These are phyloP conservation scores for Catamblyrhynchus diadema DNA, from an alignment of 2,797 vertebrate genomes.

Conservation along the genomic window DNA sequence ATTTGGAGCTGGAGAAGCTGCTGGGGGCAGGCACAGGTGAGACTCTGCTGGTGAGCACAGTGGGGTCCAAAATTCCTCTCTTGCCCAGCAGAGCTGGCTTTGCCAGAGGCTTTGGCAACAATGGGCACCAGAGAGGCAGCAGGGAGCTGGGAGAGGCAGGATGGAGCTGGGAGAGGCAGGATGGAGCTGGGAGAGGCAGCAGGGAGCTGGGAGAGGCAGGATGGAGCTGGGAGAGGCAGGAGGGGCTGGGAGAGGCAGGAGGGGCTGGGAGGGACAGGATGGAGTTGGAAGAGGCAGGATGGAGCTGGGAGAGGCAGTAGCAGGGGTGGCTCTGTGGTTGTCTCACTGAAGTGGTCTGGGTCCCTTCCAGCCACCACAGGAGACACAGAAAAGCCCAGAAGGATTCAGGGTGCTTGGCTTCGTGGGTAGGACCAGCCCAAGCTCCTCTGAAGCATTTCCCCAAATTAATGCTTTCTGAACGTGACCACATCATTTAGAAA, in stretches of 20 bases:
- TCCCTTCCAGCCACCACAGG: neutral
- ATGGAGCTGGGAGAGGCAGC: neutral
- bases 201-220: neutral
- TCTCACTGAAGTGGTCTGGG: neutral
- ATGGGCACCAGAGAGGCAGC: neutral
- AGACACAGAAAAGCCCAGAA: neutral
- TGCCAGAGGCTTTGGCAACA: fast-evolving
- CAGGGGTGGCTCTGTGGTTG: fast-evolving
- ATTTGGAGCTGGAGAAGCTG: neutral
- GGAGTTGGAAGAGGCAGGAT: neutral
- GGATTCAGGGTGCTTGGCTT: neutral
- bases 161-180: neutral
- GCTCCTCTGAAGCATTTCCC: neutral
- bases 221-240: neutral
- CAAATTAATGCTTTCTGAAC: neutral
- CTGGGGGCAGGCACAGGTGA: neutral
- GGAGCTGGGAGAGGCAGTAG: neutral
- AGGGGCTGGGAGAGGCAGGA: neutral
- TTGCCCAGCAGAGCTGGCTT: neutral
- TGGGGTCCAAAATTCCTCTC: neutral
- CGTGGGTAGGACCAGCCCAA: fast-evolving
- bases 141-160: neutral
- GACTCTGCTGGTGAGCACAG: fast-evolving
- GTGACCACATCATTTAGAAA: neutral
- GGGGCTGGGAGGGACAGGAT: neutral